Percentiles rank a stretch among this genome's conserved stretches.
These are phyloP conservation scores for Loripinus fragilis DNA, from an alignment of 2,888 invertebrate genomes.

Conservation along the genomic window DNA sequence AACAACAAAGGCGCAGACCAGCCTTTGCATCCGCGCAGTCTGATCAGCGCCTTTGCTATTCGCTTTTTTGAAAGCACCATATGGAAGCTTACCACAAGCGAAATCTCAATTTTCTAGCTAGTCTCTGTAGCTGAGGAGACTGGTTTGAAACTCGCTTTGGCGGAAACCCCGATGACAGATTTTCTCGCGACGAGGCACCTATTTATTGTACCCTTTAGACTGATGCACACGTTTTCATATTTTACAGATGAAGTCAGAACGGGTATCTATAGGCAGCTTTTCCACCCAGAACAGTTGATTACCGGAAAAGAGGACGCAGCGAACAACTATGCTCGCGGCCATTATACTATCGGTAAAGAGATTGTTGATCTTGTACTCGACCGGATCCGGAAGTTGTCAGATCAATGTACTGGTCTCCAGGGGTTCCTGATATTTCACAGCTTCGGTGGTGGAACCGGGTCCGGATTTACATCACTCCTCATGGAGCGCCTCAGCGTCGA, in stretches of 20 bases:
- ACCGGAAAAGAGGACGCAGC: conserved; percentile 99
- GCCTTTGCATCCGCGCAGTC: no score
- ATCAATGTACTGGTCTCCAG: conserved; percentile 81
- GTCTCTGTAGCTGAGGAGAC: no score
- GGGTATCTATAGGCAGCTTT: conserved; percentile 92
- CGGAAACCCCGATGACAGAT: no score
- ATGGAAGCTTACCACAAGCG: no score
- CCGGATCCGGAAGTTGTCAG: conserved; percentile 83
- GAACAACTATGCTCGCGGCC: conserved; percentile 98
- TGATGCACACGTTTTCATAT: not conserved
- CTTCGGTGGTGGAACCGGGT: conserved; percentile 71
- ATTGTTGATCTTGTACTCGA: conserved; percentile 88
- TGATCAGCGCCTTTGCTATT: no score
- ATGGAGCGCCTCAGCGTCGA: conserved; percentile 94
- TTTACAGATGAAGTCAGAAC: conserved; percentile 83
- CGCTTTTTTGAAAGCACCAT: no score
- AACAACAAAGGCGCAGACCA: no score
- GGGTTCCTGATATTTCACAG: conserved; percentile 78
- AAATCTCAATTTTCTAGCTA: no score
- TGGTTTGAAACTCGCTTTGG: no score
- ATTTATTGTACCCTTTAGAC: no score
- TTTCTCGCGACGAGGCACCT: no score
- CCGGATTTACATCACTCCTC: conserved; percentile 90
- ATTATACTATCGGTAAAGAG: conserved; percentile 96
- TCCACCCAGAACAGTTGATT: conserved; percentile 98